Base-by-base conservation (phyloP, 2,797 vertebrate genomes). In the Falco novaeseelandiae region DNA sequence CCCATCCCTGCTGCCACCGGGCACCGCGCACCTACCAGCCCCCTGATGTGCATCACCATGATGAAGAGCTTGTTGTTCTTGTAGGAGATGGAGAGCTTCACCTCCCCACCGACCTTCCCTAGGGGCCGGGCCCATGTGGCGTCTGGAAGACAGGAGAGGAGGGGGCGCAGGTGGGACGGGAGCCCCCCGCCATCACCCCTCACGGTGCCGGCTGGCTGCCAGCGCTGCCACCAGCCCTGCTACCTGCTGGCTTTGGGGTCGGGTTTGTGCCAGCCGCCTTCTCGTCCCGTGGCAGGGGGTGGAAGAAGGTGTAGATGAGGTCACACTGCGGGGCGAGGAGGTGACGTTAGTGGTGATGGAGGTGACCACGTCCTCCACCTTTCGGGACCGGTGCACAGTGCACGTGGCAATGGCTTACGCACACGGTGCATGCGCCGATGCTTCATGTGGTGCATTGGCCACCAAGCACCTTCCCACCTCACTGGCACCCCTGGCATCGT, bases 21-120 rank as follows among this genome's bases (percentile, higher is more conserved):
- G 48, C 4, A 8, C 58, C 1, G n/a, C 2, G 25, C 9, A 98
- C 99, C 98, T 97, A 99, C 99, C 99, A 99, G 98, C 55, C 99
- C 99, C 83, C 99, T 98, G 51, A 99, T 99, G 98, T 99, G 99
- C 99, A 99, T 99, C 90, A 99, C 99, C 99, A 99, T 99, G 98
- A 99, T 99, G 98, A 99, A 99, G 63, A 99, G 99, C 52, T 99
- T 99, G 92, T 99, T 98, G 83, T 98, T 99, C 97, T 99, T 99
- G 97, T 99, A 99, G 96, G 99, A 99, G 96, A 99, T 98, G 52
- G 99, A 99, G 29, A 99, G 98, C 86, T 99, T 99, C 93, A 99
- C 99, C 94, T 99, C 99, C 6, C 99, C 99, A 1, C 98, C 98
- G 4, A 99, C 99, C 90, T 98, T 99, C 23, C 98, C 99, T 9